phyloP scores from a whole-genome alignment of 37 sponge, comb jelly and placozoan species.

The Oscarella lobularis region DNA sequence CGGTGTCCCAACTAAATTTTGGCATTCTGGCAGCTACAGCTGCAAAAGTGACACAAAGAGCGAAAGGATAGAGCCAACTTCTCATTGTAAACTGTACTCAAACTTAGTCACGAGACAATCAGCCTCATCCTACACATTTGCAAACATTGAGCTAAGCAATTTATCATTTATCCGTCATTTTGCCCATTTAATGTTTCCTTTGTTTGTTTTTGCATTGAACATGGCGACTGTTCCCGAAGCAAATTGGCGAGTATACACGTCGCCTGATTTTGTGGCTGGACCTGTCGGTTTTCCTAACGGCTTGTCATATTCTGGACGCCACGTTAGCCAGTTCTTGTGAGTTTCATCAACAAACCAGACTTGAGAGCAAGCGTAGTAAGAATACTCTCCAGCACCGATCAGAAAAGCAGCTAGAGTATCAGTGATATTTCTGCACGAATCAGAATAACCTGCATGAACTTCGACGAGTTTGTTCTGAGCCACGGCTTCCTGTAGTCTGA shows the following conservation, averaged over 20 bases:
- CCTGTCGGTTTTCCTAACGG: constrained; percentile 28
- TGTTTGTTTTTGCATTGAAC: constrained; percentile 23
- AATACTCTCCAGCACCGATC: constrained; percentile 24
- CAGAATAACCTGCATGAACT: constrained; percentile 18
- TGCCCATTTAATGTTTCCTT: constrained; percentile 35
- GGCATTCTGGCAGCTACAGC: constrained; percentile 16
- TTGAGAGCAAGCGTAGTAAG: constrained; percentile 16
- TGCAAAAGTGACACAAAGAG: too few species aligned
- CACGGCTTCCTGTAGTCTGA: constrained; percentile 5
- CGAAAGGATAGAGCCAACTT: too few species aligned
- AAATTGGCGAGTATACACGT: constrained; percentile 23
- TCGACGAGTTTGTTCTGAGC: constrained; percentile 16
- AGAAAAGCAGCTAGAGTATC: constrained; percentile 33
- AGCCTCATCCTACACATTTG: too few species aligned
- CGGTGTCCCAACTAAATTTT: constrained; percentile 37
- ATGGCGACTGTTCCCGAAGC: constrained; percentile 21
- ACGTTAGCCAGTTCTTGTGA: background rate
- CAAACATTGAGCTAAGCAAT: too few species aligned
- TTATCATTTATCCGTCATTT: too few species aligned
- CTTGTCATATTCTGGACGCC: constrained; percentile 22
- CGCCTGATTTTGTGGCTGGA: constrained; percentile 11
- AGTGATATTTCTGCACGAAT: constrained; percentile 14
- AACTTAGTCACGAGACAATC: too few species aligned
- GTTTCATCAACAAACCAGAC: background rate
- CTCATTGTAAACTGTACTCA: too few species aligned